A percentile compares a stretch with the other conserved stretches of the same genome.
Evolutionary conservation across 1,140 invertebrate genomes (phyloP).

Genomic region (Heliconius hermathena): DNA sequence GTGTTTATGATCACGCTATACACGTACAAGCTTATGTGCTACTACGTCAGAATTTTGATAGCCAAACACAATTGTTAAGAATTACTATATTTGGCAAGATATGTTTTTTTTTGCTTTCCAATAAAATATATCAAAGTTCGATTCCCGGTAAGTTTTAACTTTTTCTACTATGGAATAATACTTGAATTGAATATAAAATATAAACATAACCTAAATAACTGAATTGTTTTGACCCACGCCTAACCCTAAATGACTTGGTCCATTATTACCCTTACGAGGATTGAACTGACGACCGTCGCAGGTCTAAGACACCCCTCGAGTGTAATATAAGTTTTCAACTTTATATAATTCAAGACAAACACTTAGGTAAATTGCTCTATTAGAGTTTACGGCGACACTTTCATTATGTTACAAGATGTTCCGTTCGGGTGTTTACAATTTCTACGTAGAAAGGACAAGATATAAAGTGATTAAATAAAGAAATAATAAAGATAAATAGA

Average conservation of each 20-base stretch:
- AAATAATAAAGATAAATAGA: too few relatives aligned
- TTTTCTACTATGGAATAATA: too few relatives aligned
- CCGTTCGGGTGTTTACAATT: not conserved
- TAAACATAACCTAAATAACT: not conserved
- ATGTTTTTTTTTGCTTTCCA: too few relatives aligned
- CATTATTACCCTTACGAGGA: not conserved
- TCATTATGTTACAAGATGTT: not conserved
- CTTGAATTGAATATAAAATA: not conserved
- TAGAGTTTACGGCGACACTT: not conserved
- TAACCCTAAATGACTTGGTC: not conserved
- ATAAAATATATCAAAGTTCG: too few relatives aligned
- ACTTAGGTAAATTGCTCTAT: constrained; percentile 6
- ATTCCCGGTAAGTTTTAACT: too few relatives aligned
- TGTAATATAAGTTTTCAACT: not conserved
- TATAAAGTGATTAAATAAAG: not conserved
- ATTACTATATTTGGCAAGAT: too few relatives aligned
- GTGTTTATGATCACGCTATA: too few relatives aligned
- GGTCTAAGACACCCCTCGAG: not conserved
- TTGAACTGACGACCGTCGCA: not conserved
- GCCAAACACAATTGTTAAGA: too few relatives aligned
- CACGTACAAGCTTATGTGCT: too few relatives aligned
- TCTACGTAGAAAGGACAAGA: not conserved
- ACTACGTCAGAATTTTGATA: too few relatives aligned
- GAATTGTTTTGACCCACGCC: not conserved
- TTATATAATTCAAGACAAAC: not conserved